phyloP scores from a whole-genome alignment of 2,797 vertebrate species.

The Clarias laeviceps region DNA sequence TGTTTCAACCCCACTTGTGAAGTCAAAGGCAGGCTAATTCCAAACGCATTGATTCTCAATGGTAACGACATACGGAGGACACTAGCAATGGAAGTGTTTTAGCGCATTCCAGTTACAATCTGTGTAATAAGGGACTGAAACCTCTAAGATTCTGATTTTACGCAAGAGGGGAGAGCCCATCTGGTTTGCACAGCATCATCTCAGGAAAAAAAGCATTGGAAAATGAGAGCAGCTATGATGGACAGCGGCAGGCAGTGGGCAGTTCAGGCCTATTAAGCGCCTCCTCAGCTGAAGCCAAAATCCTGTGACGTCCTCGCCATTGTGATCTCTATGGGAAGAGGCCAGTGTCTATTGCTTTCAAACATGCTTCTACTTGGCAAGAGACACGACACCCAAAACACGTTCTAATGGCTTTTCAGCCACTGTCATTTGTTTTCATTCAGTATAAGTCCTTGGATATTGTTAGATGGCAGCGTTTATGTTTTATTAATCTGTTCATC shows the following conservation, averaged over 20 bases:
- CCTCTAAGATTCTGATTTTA: background rate
- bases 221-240: constrained; percentile 51
- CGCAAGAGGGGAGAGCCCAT: constrained; percentile 33
- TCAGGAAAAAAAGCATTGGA: constrained; percentile 54
- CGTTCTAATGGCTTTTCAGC: constrained; percentile 3
- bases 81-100: background rate
- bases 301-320: constrained; percentile 50
- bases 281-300: constrained; percentile 57
- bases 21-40: constrained; percentile 20
- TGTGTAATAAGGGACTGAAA: constrained; percentile 17
- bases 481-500: constrained; percentile 67
- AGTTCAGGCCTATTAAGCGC: constrained; percentile 43
- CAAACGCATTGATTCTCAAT: constrained; percentile 4
- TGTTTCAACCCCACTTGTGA: constrained; percentile 18
- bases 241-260: constrained; percentile 50
- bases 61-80: background rate
- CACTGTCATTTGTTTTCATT: constrained; percentile 16
- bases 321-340: constrained; percentile 42
- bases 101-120: background rate
- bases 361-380: constrained; percentile 4
- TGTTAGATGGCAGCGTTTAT: constrained; percentile 44
- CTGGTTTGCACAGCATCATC: constrained; percentile 52
- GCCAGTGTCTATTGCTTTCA: constrained; percentile 36
- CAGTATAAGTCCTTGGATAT: constrained; percentile 38
- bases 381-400: constrained; percentile 37